Evolutionary conservation across 2,797 vertebrate genomes (phyloP), one percentile per base, ranked within the genome.

Genomic region (Poecilia velifera): DNA sequence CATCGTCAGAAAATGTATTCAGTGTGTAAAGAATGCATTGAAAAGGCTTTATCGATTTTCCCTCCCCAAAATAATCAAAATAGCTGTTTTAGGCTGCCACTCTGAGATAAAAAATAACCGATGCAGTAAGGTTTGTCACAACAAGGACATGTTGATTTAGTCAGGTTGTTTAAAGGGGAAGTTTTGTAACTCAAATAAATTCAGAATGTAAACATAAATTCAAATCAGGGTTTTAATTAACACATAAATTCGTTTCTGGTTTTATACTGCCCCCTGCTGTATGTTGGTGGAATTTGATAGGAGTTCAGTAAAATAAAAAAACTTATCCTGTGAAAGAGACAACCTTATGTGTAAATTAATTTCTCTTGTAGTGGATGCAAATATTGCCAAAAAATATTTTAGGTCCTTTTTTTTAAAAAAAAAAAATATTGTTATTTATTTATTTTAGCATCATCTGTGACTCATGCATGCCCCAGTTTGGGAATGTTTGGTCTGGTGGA

Each of bases 191-290:
- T 10, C 10, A 51, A 51, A 8, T 51, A 25, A 51, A 8, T 22
- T 51, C 49, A 20, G 18, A 51, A 51, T 6, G 47, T 66, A 31
- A 43, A 70, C 22, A n/a, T 43, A 45, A 45, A 43, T 45, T 43
- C 13, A 28, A 28, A 70, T 25, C 22, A 36, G 34, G 31, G 9
- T 39, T 66, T 14, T 28, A 45, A 43, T 43, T 70, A 28, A 0
- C 71, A 70, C 13, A n/a, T 66, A 22, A 5, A 71, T 3, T 79
- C 0, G 82, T 90, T 57, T 82, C 57, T 93, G 87, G 85, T 90
- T 86, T 82, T 79, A 92, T 78, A 90, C 89, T 91, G 92, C 93
- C 95, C 88, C 64, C 95, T 95, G 72, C 84, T 93, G 95, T 78
- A 76, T 2, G 20, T 74, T 55, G 18, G 10, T 41, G 64, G 64